Conservation (phyloP, 1,140 invertebrate species). For the Anadara kagoshimensis region DNA sequence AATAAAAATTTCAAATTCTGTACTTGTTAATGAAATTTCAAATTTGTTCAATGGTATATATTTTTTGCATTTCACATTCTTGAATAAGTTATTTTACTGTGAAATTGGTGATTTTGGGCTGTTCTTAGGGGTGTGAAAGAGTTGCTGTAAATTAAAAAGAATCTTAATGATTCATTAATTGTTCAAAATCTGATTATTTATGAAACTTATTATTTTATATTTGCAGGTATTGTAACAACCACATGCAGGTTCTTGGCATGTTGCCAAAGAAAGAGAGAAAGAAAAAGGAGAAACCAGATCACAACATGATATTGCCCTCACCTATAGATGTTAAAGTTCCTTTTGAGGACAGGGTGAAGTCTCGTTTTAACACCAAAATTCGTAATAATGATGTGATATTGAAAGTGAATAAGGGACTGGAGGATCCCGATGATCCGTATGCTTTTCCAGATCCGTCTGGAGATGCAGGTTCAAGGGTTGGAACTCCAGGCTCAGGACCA, state of each 20-base stretch:
- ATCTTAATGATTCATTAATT: not conserved
- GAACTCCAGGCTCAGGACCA: slow-evolving; percentile 24
- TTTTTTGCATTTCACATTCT: no score
- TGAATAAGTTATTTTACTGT: no score
- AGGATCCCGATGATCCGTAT: slow-evolving; percentile 77
- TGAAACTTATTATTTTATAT: slow-evolving; percentile 18
- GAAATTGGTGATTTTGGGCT: no score
- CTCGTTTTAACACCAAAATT: slow-evolving; percentile 70
- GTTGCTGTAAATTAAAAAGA: not conserved
- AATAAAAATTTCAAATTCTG: no score
- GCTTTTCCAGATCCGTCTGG: slow-evolving; percentile 75
- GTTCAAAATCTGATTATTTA: not conserved
- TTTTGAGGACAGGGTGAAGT: slow-evolving; percentile 75
- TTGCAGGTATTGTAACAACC: slow-evolving; percentile 77
- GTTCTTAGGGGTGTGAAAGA: no score
- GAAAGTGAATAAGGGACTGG: slow-evolving; percentile 40
- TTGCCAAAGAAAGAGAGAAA: slow-evolving; percentile 76
- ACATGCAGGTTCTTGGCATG: slow-evolving; percentile 77
- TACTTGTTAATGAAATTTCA: no score
- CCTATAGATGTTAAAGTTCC: slow-evolving; percentile 62
- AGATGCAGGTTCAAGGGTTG: slow-evolving; percentile 24
- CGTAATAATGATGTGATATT: slow-evolving; percentile 14
- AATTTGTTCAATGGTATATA: no score
- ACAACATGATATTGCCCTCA: slow-evolving; percentile 1
- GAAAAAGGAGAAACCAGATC: slow-evolving; percentile 75